Evolutionary conservation across 2,888 invertebrate genomes (phyloP).

Genomic region (Catocala nupta): DNA sequence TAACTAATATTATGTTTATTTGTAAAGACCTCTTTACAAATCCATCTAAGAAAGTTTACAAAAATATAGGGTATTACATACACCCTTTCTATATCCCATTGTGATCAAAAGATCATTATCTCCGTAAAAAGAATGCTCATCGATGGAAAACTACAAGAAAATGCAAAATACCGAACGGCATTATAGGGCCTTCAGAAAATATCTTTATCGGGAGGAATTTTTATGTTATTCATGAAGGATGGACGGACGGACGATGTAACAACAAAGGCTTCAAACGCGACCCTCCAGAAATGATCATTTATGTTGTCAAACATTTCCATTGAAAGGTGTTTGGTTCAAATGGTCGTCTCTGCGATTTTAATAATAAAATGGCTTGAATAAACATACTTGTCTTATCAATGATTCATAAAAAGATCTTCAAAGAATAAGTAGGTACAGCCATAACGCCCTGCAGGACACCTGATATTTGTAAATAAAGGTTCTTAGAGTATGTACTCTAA

Average conservation of each 20-base stretch:
- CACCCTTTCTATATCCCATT: not conserved
- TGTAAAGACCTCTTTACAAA: too few relatives aligned
- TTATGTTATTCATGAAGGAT: conserved; percentile 29
- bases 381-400: not conserved
- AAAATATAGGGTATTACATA: not conserved
- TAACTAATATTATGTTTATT: too few relatives aligned
- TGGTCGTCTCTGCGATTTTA: conserved; percentile 24
- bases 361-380: conserved; percentile 5
- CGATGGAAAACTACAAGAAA: conserved; percentile 9
- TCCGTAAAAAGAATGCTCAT: conserved; percentile 8
- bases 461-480: too few relatives aligned
- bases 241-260: conserved; percentile 24
- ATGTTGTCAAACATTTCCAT: conserved; percentile 38
- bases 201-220: conserved; percentile 43
- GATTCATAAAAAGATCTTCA: not conserved
- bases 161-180: conserved; percentile 21
- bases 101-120: conserved; percentile 10
- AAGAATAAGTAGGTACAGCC: not conserved
- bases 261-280: conserved; percentile 42
- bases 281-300: conserved; percentile 37
- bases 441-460: too few relatives aligned
- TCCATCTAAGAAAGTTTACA: not conserved
- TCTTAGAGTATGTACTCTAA: too few relatives aligned
- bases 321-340: conserved; percentile 28
- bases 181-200: conserved; percentile 31